Percentiles rank a stretch among this genome's conserved stretches.
These are phyloP conservation scores for Phyllotis vaccarum DNA, from an alignment of 2,797 vertebrate genomes.

Conservation along the genomic window DNA sequence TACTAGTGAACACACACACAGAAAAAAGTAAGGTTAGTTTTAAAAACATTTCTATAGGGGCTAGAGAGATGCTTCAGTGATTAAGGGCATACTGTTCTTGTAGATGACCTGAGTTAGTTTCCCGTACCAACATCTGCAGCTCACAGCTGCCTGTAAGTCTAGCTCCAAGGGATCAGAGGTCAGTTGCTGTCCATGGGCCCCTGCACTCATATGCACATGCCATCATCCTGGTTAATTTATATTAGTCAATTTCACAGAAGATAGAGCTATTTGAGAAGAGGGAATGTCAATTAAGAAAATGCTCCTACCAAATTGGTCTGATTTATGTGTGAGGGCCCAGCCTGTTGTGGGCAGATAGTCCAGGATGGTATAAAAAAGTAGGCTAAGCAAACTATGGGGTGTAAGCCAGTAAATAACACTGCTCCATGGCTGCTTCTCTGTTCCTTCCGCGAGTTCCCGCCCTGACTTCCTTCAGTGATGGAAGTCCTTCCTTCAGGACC, in stretches of 20 bases:
- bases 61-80: neutral
- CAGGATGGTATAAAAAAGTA: neutral
- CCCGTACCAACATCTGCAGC: neutral
- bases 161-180: neutral
- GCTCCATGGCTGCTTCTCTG: too few relatives aligned
- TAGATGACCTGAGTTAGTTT: neutral
- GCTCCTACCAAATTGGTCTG: neutral
- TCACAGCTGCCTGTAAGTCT: neutral
- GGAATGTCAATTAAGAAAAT: neutral
- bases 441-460: neutral
- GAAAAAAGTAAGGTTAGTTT: too few relatives aligned
- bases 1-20: conserved; percentile 52
- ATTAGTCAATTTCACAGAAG: neutral
- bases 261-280: neutral
- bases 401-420: too few relatives aligned
- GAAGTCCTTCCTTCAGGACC: too few relatives aligned
- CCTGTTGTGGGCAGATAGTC: too few relatives aligned
- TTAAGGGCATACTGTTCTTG: too few relatives aligned
- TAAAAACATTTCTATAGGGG: neutral
- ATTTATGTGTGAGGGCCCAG: neutral
- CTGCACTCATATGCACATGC: neutral
- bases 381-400: neutral
- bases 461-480: neutral
- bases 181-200: neutral
- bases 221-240: neutral